These are phyloP conservation scores for Trichomycterus rosablanca DNA, from an alignment of 2,113 vertebrate species.

Conservation along the genomic window DNA sequence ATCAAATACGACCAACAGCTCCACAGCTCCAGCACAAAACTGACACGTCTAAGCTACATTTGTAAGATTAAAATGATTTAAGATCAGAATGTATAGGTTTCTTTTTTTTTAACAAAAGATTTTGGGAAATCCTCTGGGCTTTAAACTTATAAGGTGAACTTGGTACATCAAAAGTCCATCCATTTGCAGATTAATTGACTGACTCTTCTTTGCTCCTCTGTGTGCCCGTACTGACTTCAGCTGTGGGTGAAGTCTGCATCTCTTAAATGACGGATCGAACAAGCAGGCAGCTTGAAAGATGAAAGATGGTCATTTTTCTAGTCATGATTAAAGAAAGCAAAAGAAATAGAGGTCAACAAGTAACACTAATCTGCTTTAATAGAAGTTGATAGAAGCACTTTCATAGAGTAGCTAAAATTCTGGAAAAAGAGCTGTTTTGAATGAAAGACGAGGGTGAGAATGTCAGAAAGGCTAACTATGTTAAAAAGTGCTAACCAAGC, in stretches of 20 bases:
- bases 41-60: no score
- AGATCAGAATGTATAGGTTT: no score
- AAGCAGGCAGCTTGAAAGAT: constrained; percentile 50
- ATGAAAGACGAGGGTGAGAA: no score
- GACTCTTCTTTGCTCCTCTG: constrained; percentile 37
- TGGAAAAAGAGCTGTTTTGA: no score
- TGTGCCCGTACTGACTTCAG: constrained; percentile 20
- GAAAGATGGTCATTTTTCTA: constrained; percentile 49
- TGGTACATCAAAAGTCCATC: constrained; percentile 30
- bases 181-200: constrained; percentile 52
- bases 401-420: no score
- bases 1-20: no score
- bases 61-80: no score
- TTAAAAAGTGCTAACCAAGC: no score
- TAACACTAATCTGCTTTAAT: background rate
- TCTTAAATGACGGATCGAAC: constrained; percentile 50
- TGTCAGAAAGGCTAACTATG: no score
- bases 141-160: background rate
- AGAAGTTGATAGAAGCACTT: background rate
- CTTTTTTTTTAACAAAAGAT: no score
- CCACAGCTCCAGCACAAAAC: no score
- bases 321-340: constrained; percentile 42
- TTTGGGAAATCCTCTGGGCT: background rate
- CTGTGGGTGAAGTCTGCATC: constrained; percentile 11
- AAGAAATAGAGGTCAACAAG: constrained; percentile 8